A percentile compares a stretch with the other conserved stretches of the same genome.
These are phyloP conservation scores for Phyllotis vaccarum DNA, from an alignment of 2,797 vertebrate species.

Conservation along the genomic window DNA sequence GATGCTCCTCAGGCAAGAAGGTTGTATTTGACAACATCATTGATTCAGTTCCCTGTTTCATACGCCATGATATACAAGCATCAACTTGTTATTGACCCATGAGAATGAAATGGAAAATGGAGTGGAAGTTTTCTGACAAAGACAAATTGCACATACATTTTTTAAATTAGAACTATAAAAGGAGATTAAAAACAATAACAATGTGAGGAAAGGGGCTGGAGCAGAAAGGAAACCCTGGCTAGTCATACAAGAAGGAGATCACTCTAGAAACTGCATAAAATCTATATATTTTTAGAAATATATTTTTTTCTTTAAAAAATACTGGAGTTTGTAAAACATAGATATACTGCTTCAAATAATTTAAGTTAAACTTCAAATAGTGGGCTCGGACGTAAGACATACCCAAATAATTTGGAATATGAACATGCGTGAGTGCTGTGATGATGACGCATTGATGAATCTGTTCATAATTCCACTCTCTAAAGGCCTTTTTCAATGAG, in stretches of 20 bases:
- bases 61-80: neutral
- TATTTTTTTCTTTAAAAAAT: constrained; percentile 6
- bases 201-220: no score
- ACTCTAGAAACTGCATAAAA: constrained; percentile 4
- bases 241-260: neutral
- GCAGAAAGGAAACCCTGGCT: neutral
- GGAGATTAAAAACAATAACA: neutral
- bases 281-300: neutral
- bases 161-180: neutral
- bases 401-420: neutral
- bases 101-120: neutral
- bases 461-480: neutral
- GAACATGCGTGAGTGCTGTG: neutral
- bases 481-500: neutral
- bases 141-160: neutral
- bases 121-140: neutral
- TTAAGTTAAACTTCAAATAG: neutral
- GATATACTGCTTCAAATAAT: neutral
- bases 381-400: neutral
- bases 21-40: neutral
- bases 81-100: neutral
- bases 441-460: neutral
- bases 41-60: neutral
- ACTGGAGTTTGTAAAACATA: neutral
- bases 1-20: neutral